Evolutionary conservation across 1,140 invertebrate species (phyloP).

Genomic region (Melipona quadrifasciata): DNA sequence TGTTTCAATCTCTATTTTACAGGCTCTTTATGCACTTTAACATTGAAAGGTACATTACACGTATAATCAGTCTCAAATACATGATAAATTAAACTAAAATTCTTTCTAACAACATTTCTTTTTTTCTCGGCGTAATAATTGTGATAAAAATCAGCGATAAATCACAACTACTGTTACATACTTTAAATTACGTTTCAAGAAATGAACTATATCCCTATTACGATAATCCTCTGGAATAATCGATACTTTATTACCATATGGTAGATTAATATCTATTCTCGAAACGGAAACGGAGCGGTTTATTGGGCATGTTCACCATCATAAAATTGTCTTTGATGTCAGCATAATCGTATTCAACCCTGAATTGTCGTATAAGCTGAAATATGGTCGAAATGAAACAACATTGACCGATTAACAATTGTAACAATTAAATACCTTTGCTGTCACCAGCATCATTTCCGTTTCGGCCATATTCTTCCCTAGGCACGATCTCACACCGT

Average conservation of each 20-base stretch:
- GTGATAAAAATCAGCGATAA: background rate
- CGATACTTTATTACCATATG: no score
- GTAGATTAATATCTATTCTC: constrained; percentile 80
- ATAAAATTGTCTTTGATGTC: constrained; percentile 83
- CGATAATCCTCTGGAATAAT: background rate
- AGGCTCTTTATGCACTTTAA: constrained; percentile 42
- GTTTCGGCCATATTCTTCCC: constrained; percentile 84
- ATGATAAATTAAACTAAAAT: background rate
- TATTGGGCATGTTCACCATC: constrained; percentile 84
- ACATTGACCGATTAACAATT: background rate
- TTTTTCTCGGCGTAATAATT: background rate
- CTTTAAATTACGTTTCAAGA: background rate
- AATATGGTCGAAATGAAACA: background rate
- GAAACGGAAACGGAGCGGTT: constrained; percentile 85
- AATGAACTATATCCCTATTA: no score
- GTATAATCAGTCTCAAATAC: background rate
- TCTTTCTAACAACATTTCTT: background rate
- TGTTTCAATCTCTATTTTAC: constrained; percentile 29
- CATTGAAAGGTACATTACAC: constrained; percentile 23
- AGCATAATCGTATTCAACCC: constrained; percentile 85
- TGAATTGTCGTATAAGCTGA: constrained; percentile 84
- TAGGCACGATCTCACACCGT: constrained; percentile 83
- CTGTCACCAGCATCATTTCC: constrained; percentile 82
- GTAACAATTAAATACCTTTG: constrained; percentile 78
- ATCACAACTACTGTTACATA: constrained; percentile 3